phyloP scores from a whole-genome alignment of 2,888 invertebrate genomes.

The Pegoplata infirma region DNA sequence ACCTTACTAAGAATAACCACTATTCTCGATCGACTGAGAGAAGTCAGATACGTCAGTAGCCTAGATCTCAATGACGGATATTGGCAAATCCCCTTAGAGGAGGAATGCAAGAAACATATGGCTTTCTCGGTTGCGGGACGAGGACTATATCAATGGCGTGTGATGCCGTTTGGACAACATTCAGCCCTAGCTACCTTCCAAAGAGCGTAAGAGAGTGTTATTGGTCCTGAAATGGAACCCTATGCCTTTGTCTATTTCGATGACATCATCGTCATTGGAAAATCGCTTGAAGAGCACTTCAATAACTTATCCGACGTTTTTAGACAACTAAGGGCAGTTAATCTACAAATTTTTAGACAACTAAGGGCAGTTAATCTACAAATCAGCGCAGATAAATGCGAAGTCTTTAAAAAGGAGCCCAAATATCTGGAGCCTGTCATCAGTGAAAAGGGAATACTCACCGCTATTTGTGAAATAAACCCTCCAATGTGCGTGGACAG shows the following conservation, averaged over 20 bases:
- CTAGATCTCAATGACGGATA: too few species aligned
- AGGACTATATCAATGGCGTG: constrained; percentile 25
- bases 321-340: background rate
- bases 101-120: constrained; percentile 1
- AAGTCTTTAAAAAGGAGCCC: constrained; percentile 1
- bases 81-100: too few species aligned
- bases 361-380: background rate
- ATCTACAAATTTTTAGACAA: too few species aligned
- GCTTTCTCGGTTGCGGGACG: constrained; percentile 29
- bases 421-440: background rate
- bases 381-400: background rate
- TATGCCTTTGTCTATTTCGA: constrained; percentile 13
- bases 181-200: constrained; percentile 38
- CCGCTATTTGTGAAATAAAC: background rate
- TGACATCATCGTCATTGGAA: constrained; percentile 16
- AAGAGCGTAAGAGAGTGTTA: constrained; percentile 21
- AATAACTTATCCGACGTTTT: background rate
- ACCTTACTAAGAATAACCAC: constrained; percentile 16
- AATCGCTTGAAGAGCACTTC: background rate
- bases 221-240: constrained; percentile 28
- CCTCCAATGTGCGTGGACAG: constrained; percentile 23
- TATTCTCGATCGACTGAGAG: background rate
- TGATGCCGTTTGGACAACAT: constrained; percentile 27
- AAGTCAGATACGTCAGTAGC: background rate
- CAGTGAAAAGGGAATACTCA: background rate